Evolutionary conservation across 2,888 invertebrate species (phyloP).

Genomic region (Lepidocyrtoides sp.): DNA sequence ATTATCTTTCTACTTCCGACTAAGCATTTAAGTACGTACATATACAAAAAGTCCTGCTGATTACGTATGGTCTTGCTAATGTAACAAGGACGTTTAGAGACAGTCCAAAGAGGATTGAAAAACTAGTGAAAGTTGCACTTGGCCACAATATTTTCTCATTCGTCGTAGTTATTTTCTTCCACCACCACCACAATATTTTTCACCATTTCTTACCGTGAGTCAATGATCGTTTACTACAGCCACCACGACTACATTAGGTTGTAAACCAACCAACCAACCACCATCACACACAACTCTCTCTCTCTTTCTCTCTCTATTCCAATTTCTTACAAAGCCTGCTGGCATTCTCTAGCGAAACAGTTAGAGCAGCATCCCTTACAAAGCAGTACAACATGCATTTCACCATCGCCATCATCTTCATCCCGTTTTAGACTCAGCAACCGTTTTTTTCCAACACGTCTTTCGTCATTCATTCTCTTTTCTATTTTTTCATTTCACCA

Average conservation of each 20-base stretch:
- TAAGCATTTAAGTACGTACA: not conserved
- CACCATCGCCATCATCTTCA: conserved; percentile 22
- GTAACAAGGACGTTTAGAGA: not conserved
- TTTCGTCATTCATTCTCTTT: conserved; percentile 18
- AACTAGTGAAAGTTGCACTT: conserved; percentile 60
- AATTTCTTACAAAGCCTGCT: conserved; percentile 63
- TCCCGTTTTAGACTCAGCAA: conserved; percentile 14
- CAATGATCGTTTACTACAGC: not conserved
- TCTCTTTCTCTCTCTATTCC: not conserved
- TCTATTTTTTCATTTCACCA: conserved; percentile 10
- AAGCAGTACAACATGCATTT: not conserved
- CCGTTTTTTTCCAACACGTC: conserved; percentile 22
- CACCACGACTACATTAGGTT: not conserved
- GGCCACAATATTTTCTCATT: not conserved
- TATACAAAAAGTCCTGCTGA: conserved; percentile 21
- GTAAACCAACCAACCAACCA: not conserved
- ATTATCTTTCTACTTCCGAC: conserved; percentile 60
- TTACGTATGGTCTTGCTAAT: conserved; percentile 21
- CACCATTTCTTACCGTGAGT: conserved; percentile 14
- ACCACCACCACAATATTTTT: not conserved
- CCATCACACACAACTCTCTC: not conserved
- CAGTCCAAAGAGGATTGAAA: conserved; percentile 48
- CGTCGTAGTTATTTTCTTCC: not conserved
- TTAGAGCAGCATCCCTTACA: conserved; percentile 1
- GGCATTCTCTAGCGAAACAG: conserved; percentile 36